These are phyloP conservation scores for Oceanodroma leucorhoa DNA, from an alignment of 2,797 vertebrate species.

Conservation along the genomic window DNA sequence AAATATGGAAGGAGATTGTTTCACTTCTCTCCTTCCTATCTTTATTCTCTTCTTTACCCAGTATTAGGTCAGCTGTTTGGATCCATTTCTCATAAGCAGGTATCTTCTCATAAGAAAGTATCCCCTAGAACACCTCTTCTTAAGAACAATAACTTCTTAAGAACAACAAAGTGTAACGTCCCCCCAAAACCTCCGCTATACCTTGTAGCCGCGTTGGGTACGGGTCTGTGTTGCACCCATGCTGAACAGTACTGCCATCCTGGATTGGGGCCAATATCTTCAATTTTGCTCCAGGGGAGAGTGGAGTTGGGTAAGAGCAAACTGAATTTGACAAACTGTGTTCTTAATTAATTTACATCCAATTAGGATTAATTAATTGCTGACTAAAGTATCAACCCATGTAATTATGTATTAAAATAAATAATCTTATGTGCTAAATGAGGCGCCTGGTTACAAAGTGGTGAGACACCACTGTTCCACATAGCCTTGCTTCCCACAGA, in stretches of 20 bases:
- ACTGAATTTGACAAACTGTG: background rate
- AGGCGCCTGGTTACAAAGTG: background rate
- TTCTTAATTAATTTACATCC: conserved; percentile 45
- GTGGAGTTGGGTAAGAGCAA: background rate
- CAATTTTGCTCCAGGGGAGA: background rate
- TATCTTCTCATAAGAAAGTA: background rate
- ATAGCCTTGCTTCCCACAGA: background rate
- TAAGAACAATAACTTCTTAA: background rate
- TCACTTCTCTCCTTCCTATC: background rate
- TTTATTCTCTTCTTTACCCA: background rate
- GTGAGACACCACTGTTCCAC: background rate
- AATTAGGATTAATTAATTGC: conserved; percentile 50
- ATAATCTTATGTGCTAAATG: background rate
- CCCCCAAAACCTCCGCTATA: rapidly evolving
- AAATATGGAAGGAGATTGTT: background rate
- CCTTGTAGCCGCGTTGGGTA: rapidly evolving
- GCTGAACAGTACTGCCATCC: background rate
- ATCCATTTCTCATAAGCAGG: background rate
- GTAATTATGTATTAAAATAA: conserved; percentile 46
- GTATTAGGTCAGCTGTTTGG: background rate
- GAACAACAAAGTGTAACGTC: rapidly evolving
- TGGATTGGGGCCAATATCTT: background rate
- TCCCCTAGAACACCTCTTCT: background rate
- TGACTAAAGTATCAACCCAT: conserved; percentile 11
- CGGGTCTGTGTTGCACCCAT: too few species aligned